Conservation (phyloP, 2,888 invertebrate genomes). For the Cyaniris semiargus region DNA sequence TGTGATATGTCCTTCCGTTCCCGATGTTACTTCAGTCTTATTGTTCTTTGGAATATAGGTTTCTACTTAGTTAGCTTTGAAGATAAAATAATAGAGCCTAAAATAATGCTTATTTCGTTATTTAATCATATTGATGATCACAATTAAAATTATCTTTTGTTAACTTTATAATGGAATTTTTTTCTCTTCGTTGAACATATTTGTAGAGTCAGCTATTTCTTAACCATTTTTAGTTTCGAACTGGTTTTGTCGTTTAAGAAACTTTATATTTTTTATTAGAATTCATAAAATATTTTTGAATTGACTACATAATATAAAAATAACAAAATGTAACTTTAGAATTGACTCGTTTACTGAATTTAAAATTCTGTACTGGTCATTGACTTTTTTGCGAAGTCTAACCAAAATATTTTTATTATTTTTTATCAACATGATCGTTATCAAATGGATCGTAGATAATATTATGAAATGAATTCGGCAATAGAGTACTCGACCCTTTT, state of each 20-base stretch:
- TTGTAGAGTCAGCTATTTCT: neutral
- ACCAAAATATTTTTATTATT: neutral
- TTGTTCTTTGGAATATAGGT: neutral
- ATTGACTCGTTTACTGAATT: neutral
- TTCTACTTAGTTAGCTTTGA: neutral
- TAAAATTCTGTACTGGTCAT: neutral
- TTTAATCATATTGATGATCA: too few relatives aligned
- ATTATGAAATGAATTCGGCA: slow-evolving; percentile 9
- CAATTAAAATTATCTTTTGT: too few relatives aligned
- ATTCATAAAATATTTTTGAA: too few relatives aligned
- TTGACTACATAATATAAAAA: neutral
- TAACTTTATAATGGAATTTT: too few relatives aligned
- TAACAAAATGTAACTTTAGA: neutral
- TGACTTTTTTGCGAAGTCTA: neutral
- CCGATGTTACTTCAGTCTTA: neutral
- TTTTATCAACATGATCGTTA: neutral
- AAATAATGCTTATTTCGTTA: too few relatives aligned
- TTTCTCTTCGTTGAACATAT: too few relatives aligned
- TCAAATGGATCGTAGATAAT: neutral
- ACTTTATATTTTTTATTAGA: too few relatives aligned
- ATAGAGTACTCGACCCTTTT: neutral
- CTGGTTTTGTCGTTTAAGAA: too few relatives aligned
- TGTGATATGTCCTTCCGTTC: slow-evolving; percentile 3
- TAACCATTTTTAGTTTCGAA: neutral
- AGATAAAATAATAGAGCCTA: neutral